Conservation (phyloP, 2,113 vertebrate species). For the Benitochromis conjunctus region DNA sequence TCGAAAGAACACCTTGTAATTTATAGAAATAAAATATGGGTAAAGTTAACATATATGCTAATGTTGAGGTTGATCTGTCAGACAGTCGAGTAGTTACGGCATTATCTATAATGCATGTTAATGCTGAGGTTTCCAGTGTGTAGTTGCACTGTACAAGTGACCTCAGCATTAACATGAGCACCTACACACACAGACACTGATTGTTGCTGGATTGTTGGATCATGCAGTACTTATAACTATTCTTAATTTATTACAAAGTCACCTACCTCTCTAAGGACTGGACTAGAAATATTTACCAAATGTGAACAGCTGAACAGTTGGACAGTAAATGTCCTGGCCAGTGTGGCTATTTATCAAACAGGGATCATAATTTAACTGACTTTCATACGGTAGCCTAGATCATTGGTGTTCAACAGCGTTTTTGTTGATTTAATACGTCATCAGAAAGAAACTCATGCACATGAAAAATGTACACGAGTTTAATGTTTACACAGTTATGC, state of each 20-base stretch:
- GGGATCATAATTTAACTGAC: fast-evolving
- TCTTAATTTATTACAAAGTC: neutral
- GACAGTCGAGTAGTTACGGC: neutral
- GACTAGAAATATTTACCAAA: neutral
- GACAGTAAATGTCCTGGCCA: neutral
- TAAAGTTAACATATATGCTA: neutral
- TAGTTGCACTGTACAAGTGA: slow-evolving; percentile 19
- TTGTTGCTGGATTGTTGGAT: neutral
- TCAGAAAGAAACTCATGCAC: neutral
- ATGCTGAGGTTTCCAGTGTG: slow-evolving; percentile 46
- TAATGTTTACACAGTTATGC: neutral
- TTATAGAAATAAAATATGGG: neutral
- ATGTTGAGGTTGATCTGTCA: slow-evolving; percentile 21
- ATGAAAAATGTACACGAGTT: neutral
- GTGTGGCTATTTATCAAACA: neutral
- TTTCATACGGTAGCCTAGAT: neutral
- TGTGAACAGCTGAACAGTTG: neutral
- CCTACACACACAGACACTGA: slow-evolving; percentile 8
- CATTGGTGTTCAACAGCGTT: fast-evolving
- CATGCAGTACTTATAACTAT: fast-evolving
- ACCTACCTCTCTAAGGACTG: neutral
- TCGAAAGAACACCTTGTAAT: neutral
- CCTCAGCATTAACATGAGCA: slow-evolving; percentile 44
- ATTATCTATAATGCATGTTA: slow-evolving; percentile 15
- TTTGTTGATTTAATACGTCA: neutral